Evolutionary conservation across 2,888 invertebrate species (phyloP).

Genomic region (Xanthostigma xanthostigma): DNA sequence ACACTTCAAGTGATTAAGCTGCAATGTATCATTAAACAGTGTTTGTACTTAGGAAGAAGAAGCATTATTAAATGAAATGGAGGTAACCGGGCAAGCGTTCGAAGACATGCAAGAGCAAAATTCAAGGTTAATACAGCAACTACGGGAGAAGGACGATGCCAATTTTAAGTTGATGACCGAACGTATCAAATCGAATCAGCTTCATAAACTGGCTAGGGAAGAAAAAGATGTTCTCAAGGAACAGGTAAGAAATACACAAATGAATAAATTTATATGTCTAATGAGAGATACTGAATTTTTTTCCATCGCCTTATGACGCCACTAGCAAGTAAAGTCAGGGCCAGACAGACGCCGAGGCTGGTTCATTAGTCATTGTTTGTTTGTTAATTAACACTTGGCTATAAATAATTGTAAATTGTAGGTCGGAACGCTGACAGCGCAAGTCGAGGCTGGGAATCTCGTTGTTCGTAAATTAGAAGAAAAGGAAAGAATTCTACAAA

Average conservation of each 20-base stretch:
- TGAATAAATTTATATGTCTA: conserved; percentile 1
- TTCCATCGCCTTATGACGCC: too few relatives aligned
- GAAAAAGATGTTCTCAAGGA: conserved; percentile 90
- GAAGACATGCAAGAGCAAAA: conserved; percentile 99
- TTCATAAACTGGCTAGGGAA: conserved; percentile 84
- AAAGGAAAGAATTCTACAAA: conserved; percentile 85
- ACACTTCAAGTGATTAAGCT: too few relatives aligned
- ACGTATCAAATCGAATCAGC: conserved; percentile 86
- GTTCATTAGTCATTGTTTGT: too few relatives aligned
- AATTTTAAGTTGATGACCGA: conserved; percentile 99
- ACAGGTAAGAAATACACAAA: conserved; percentile 38
- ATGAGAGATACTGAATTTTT: neutral
- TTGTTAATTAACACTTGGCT: conserved; percentile 19
- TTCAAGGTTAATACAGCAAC: conserved; percentile 82
- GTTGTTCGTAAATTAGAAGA: conserved; percentile 91
- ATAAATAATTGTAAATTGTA: conserved; percentile 19
- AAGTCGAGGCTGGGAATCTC: conserved; percentile 88
- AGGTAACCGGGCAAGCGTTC: conserved; percentile 96
- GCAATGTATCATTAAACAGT: neutral
- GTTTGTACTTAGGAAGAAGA: conserved; percentile 72
- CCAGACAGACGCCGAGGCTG: too few relatives aligned
- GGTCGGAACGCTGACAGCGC: conserved; percentile 64
- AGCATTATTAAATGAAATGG: conserved; percentile 94
- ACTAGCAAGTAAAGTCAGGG: too few relatives aligned
- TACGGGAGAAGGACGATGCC: conserved; percentile 93